These are phyloP conservation scores for Ctenicera cuprea DNA, from an alignment of 2,888 invertebrate species.

Conservation along the genomic window DNA sequence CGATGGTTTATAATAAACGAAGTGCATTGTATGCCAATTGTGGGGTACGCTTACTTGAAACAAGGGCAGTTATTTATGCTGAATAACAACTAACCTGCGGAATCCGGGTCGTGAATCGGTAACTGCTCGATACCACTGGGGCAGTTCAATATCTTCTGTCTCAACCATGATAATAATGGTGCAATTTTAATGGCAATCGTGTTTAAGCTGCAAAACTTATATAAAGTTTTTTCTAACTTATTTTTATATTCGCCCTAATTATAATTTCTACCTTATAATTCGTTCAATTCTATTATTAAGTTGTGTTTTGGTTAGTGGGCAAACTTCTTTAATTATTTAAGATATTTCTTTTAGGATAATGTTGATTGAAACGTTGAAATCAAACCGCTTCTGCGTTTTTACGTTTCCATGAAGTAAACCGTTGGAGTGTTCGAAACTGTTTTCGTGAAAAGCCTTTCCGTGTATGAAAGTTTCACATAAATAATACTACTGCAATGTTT, in stretches of 20 bases:
- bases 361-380: neutral
- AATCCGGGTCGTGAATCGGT: constrained; percentile 37
- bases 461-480: constrained; percentile 41
- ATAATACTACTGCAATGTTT: constrained; percentile 38
- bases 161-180: constrained; percentile 32
- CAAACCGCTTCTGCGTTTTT: neutral
- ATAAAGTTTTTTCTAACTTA: neutral
- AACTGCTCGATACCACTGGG: constrained; percentile 17
- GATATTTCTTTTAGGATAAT: neutral
- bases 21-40: constrained; percentile 42
- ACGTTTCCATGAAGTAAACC: neutral
- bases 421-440: constrained; percentile 19
- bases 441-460: constrained; percentile 36
- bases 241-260: neutral
- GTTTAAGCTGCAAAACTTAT: constrained; percentile 9
- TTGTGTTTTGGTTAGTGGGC: neutral
- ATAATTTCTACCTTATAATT: neutral
- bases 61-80: constrained; percentile 37
- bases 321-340: too few relatives aligned
- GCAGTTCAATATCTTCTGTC: constrained; percentile 28
- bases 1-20: constrained; percentile 41
- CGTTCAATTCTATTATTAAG: neutral
- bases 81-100: constrained; percentile 38
- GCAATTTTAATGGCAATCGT: constrained; percentile 29
- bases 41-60: constrained; percentile 31